Evolutionary conservation across 2,797 vertebrate species (phyloP), one percentile per base, ranked within the genome.

Genomic region (Hozukius guyotensis): DNA sequence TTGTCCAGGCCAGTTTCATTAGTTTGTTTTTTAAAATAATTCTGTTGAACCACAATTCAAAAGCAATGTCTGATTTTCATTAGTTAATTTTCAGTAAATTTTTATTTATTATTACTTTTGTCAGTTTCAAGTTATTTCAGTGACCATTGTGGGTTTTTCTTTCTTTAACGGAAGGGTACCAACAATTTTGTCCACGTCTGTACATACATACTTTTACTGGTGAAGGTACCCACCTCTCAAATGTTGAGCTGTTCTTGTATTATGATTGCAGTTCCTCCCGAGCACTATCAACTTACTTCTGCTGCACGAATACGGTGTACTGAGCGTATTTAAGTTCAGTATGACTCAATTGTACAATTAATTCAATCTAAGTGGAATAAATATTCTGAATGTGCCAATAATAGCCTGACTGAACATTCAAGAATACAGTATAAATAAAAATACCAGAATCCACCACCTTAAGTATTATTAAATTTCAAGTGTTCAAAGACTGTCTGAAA

Each of bases 281-380:
- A 32, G 14, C 25, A 59, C 57, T 31, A 29, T 18, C 16, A 29
- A 9, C 14, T 6, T 8, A 16, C 24, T 2, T 16, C 13, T 18
- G 2, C 8, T 27, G 13, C 25, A 29, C 0, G 53, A 55, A 1
- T 27, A 2, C 22, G 0, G 1, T 12, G 0, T 55, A 24, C 53
- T 55, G 53, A 55, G 53, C 0, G 1, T 55, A 0, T 55, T 12
- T 12, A 55, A 3, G 22, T 56, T 14, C 1, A 60, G 16, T 6
- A 31, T 32, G 10, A 32, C 18, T 60, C 27, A 31, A 0, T 18
- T 59, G 1, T 29, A 4, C 2, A 10, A 31, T 32, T 61, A 0
- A 60, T 20, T 20, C 29, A 32, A 2, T 61, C 18, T 32, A 10
- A 32, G 9, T n/a, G 29, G 0, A 6, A 61, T 31, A 25, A 56